Evolutionary conservation across 2,113 vertebrate genomes (phyloP).

Genomic region (Syngnathus floridae): DNA sequence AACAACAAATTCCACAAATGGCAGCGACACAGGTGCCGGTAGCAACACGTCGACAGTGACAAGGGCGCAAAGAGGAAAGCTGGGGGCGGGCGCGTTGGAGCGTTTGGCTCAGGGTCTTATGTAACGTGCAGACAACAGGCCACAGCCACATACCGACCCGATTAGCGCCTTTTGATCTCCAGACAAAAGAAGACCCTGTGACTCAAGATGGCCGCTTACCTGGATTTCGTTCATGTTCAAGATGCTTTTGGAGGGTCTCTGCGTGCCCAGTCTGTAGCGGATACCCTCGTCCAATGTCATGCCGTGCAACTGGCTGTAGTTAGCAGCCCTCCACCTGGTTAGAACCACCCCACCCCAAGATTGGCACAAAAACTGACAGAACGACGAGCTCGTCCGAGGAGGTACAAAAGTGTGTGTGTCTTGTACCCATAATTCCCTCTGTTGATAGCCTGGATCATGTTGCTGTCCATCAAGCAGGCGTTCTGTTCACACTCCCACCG

Average conservation of each 20-base stretch:
- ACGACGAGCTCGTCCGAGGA: neutral
- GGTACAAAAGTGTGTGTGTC: neutral
- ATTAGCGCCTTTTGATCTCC: constrained; percentile 39
- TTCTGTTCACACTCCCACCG: constrained; percentile 86
- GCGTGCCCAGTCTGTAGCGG: constrained; percentile 85
- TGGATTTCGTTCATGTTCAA: constrained; percentile 96
- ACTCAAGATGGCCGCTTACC: constrained; percentile 51
- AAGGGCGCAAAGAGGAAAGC: constrained; percentile 7
- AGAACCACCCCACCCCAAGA: neutral
- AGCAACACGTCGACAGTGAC: constrained; percentile 38
- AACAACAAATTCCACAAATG: neutral
- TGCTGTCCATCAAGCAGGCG: constrained; percentile 81
- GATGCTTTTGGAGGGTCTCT: constrained; percentile 78
- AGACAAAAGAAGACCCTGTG: neutral
- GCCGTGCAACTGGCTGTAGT: constrained; percentile 90
- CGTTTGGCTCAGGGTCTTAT: constrained; percentile 40
- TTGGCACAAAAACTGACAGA: neutral
- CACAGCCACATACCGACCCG: constrained; percentile 16
- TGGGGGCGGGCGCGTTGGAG: neutral
- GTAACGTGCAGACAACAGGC: constrained; percentile 47
- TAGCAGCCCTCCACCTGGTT: constrained; percentile 84
- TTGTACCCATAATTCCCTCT: constrained; percentile 78
- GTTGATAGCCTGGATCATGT: constrained; percentile 82
- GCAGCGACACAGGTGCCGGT: constrained; percentile 47
- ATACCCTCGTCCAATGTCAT: constrained; percentile 91